Evolutionary conservation across 2,113 vertebrate genomes (phyloP).

Genomic region (Leucoraja erinaceus): DNA sequence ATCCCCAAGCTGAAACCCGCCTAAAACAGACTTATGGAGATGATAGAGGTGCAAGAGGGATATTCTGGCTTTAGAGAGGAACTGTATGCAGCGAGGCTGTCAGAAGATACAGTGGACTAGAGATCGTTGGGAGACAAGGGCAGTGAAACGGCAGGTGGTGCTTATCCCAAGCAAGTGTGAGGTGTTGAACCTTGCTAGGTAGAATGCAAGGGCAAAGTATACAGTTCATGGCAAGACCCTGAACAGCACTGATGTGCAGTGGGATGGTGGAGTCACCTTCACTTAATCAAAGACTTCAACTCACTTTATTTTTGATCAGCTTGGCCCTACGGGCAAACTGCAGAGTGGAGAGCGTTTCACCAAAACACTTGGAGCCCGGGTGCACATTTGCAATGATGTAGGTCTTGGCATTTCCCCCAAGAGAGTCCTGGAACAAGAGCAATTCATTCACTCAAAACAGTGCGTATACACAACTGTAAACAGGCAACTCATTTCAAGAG

Average conservation of each 20-base stretch:
- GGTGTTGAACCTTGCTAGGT: too few species aligned
- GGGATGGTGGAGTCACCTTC: background rate
- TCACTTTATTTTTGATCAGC: constrained; percentile 91
- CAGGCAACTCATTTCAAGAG: background rate
- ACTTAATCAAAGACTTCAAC: background rate
- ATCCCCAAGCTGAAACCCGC: background rate
- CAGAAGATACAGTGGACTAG: too few species aligned
- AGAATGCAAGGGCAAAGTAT: too few species aligned
- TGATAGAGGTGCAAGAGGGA: too few species aligned
- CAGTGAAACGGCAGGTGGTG: too few species aligned
- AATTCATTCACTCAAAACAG: background rate
- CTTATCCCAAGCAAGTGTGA: too few species aligned
- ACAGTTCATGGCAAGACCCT: too few species aligned
- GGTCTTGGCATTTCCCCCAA: constrained; percentile 92
- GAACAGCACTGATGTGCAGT: too few species aligned
- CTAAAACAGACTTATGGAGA: too few species aligned
- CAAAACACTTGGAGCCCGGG: constrained; percentile 86
- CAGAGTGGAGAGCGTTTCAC: constrained; percentile 86
- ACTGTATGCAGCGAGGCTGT: too few species aligned
- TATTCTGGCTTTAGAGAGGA: too few species aligned
- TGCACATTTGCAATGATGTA: constrained; percentile 94
- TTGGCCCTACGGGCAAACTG: constrained; percentile 95
- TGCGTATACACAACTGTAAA: background rate
- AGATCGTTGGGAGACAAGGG: too few species aligned
- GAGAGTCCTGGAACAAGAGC: constrained; percentile 71